Percentiles rank a stretch among this genome's conserved stretches.
Evolutionary conservation across 64 coral and sea anemone genomes (phyloP).

Genomic region (Platygyra sinensis): DNA sequence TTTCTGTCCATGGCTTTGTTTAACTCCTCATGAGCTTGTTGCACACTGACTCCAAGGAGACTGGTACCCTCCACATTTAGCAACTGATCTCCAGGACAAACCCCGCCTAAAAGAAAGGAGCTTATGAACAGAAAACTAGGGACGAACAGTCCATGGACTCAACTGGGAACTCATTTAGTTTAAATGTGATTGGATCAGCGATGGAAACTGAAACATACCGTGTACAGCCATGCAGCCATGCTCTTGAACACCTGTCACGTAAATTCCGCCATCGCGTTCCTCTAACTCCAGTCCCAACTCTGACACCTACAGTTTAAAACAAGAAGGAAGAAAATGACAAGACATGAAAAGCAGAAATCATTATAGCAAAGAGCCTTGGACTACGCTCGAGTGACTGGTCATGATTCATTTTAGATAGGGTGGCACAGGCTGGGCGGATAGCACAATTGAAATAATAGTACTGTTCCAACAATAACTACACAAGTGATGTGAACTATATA

Average conservation of each 20-base stretch:
- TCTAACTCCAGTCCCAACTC: constrained; percentile 69
- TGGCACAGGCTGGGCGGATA: too few species aligned
- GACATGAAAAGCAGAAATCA: not conserved
- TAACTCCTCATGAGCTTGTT: constrained; percentile 70
- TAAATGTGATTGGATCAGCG: too few species aligned
- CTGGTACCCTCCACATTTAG: constrained; percentile 86
- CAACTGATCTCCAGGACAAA: constrained; percentile 73
- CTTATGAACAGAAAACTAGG: not conserved
- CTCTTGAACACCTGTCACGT: constrained; percentile 61
- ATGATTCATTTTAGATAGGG: too few species aligned
- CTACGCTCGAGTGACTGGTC: too few species aligned
- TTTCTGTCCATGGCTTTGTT: constrained; percentile 66
- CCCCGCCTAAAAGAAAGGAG: constrained; percentile 41
- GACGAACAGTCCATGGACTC: not conserved
- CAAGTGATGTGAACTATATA: too few species aligned
- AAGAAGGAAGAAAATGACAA: not conserved
- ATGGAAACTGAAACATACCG: constrained; percentile 12
- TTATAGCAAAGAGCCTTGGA: too few species aligned
- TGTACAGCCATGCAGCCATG: constrained; percentile 60
- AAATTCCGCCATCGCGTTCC: constrained; percentile 69
- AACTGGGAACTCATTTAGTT: too few species aligned
- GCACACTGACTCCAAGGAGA: constrained; percentile 55
- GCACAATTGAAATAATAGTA: too few species aligned
- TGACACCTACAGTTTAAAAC: constrained; percentile 35
- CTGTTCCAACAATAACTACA: too few species aligned